phyloP scores from a whole-genome alignment of 2,888 invertebrate species.

The Bellardia pandia region DNA sequence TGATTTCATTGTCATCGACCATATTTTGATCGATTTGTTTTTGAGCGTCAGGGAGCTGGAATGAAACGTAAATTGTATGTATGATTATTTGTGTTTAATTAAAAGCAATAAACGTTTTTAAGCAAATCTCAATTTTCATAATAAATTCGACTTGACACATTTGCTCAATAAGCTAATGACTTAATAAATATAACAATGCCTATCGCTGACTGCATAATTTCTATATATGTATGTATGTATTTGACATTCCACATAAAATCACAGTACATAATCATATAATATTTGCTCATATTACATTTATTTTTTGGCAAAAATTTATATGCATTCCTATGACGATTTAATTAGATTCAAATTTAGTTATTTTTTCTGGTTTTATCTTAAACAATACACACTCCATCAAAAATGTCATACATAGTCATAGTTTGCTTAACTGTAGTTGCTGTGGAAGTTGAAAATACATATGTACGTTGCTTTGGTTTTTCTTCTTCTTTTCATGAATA shows the following conservation, averaged over 20 bases:
- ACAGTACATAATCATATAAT: neutral
- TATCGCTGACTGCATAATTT: too few species aligned
- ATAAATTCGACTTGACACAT: neutral
- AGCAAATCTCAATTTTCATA: too few species aligned
- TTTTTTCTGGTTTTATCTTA: neutral
- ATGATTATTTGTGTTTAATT: neutral
- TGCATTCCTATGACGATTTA: slow-evolving; percentile 12
- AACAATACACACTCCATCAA: slow-evolving; percentile 1
- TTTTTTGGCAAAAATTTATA: neutral
- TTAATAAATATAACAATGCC: neutral
- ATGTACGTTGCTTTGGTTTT: neutral
- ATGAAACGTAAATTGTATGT: neutral
- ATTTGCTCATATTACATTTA: neutral
- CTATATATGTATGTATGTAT: too few species aligned
- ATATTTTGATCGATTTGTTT: slow-evolving; percentile 83
- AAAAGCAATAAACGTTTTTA: too few species aligned
- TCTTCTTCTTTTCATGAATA: neutral
- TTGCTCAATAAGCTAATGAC: neutral
- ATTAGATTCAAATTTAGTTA: slow-evolving; percentile 15
- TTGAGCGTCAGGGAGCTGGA: slow-evolving; percentile 79
- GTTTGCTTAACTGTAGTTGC: slow-evolving; percentile 12
- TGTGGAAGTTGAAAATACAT: neutral
- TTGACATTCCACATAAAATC: neutral
- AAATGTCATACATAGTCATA: slow-evolving; percentile 15
- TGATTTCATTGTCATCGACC: slow-evolving; percentile 84